Evolutionary conservation across 2,888 invertebrate genomes (phyloP).

Genomic region (Drosophila kambysellisi): DNA sequence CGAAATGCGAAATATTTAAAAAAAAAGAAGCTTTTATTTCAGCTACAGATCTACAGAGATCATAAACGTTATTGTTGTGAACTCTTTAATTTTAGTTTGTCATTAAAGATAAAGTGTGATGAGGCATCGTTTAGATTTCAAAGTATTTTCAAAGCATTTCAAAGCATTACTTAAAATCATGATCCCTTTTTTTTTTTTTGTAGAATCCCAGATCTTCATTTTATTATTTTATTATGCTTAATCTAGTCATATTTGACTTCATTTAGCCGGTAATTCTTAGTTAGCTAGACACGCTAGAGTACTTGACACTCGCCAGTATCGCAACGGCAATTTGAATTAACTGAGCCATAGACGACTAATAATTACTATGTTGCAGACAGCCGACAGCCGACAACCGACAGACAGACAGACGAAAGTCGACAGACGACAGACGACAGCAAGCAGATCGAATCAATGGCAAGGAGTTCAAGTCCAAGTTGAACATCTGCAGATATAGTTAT

Average conservation of each 20-base stretch:
- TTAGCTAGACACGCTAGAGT: slow-evolving; percentile 1
- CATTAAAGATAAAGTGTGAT: neutral
- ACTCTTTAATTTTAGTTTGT: neutral
- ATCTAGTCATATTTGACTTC: neutral
- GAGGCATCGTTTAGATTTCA: neutral
- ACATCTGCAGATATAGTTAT: slow-evolving; percentile 52
- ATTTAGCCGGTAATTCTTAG: neutral
- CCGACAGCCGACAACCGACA: neutral
- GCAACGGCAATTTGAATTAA: slow-evolving; percentile 71
- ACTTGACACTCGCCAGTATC: neutral
- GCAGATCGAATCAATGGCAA: slow-evolving; percentile 23
- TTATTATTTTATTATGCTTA: neutral
- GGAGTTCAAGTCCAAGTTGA: slow-evolving; percentile 43
- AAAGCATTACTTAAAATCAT: too few species aligned
- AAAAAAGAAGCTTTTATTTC: neutral
- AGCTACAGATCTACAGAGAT: neutral
- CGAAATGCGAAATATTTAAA: neutral
- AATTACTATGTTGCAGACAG: slow-evolving; percentile 55
- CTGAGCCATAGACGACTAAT: slow-evolving; percentile 68
- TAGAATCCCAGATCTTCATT: neutral
- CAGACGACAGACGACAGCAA: slow-evolving; percentile 15
- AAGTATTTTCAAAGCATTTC: neutral
- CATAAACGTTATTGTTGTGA: neutral
- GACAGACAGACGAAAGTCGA: slow-evolving; percentile 6
- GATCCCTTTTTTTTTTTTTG: neutral